Base-by-base conservation (phyloP, 1,140 invertebrate genomes). In the Lordiphosa mommai region DNA sequence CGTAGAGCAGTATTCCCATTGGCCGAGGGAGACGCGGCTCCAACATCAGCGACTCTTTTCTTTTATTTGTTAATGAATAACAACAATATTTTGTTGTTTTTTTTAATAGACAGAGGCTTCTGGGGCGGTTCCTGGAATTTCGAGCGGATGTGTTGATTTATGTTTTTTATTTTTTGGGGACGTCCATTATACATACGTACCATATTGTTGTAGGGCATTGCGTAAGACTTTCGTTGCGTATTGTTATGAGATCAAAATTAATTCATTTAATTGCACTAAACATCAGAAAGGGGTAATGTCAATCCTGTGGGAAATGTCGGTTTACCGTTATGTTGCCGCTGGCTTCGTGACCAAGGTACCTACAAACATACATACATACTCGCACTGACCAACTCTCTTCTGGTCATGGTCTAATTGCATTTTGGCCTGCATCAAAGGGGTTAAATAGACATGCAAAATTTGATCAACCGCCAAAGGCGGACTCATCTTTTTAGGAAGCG, bases 111-210 rank as follows among this genome's bases (percentile, higher is more conserved):
- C 61, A 58, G 50, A 43, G 47, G 37, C 37, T 41, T 57, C 40
- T 52, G 55, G 66, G 71, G 76, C 65, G 76, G 76, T 82, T 80
- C 76, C 76, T 82, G 57, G 76, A 82, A 80, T 60, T 82, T 47
- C 20, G 38, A 82, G 77, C 76, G 76, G 76, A 80, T 80, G 76
- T 82, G 76, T 80, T 80, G 76, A 80, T 82, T 82, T 80, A 80
- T 80, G 77, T 59, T 43, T 69, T 57, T 60, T 34, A 34, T 49
- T 41, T 71, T 36, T 46, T 30, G 23, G 23, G 23, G 23, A 27
- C 29, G 23, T 27, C 17, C 14, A 1, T 52, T 52, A 36, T 23
- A 12, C 27, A n/a, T n/a, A n/a, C n/a, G n/a, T n/a, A n/a, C n/a
- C n/a, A n/a, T 40, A 12, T 38, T 23, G 40, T 23, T 34, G 47